Evolutionary conservation across 2,113 vertebrate genomes (phyloP).

Genomic region (Rafetus swinhoei): DNA sequence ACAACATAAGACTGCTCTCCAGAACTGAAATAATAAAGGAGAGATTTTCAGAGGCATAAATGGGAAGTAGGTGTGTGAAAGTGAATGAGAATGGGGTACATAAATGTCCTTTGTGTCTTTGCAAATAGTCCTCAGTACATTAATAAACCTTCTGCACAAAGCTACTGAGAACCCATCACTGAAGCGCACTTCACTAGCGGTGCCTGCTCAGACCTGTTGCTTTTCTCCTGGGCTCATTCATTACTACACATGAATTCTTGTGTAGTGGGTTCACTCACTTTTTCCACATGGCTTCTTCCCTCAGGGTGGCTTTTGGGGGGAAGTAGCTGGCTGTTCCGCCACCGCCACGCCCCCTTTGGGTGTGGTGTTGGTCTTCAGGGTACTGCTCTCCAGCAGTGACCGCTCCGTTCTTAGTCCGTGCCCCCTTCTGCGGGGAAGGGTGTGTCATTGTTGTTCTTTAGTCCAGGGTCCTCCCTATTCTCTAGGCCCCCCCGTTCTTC

Average conservation of each 20-base stretch:
- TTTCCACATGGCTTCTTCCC: too few species aligned
- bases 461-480: too few species aligned
- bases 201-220: rapidly evolving
- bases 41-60: background rate
- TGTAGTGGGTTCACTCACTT: too few species aligned
- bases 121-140: background rate
- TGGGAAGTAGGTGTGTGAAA: background rate
- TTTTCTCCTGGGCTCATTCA: rapidly evolving
- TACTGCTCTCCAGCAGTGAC: too few species aligned
- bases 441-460: too few species aligned
- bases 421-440: too few species aligned
- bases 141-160: rapidly evolving
- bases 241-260: background rate
- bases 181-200: rapidly evolving
- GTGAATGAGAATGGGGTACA: rapidly evolving
- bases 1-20: background rate
- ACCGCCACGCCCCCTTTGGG: too few species aligned
- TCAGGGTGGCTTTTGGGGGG: too few species aligned
- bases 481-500: too few species aligned
- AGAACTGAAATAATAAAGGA: rapidly evolving
- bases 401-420: too few species aligned
- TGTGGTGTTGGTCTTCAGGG: too few species aligned
- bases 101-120: rapidly evolving
- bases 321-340: too few species aligned
- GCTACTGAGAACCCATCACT: rapidly evolving